Base-by-base conservation (phyloP, 2,797 vertebrate species). In the Tragopan temminckii region DNA sequence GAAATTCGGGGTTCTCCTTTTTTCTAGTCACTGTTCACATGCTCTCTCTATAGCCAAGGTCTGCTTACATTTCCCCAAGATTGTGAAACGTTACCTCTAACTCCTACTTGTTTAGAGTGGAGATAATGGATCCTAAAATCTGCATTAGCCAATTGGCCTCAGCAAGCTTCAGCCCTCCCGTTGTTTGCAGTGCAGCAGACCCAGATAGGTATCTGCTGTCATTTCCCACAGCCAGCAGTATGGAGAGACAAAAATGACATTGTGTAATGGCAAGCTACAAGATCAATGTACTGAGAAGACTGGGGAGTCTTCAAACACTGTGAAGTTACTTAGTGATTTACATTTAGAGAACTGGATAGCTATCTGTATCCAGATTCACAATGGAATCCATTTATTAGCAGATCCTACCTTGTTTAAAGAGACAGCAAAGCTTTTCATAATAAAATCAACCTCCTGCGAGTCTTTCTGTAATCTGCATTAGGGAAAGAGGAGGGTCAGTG, bases 1-100 rank as follows among this genome's bases (percentile, higher is more conserved):
- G 84, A 82, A 91, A 75, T 64, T 19, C 62, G 85, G 85, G 70
- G n/a, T 95, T 94, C 53, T 86, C 88, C 84, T 87, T 95, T 52
- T 94, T 67, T 66, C 48, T 61, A 33, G n/a, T 55, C 42, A 63
- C 29, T 16, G 55, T 27, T 88, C 1, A 38, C 31, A 79, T 0
- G 0, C 25, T 25, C 16, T 24, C 40, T 80, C 31, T n/a, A 17
- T 71, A 35, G 85, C 63, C 84, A 87, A 76, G 80, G 88, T 84
- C 53, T 68, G 40, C 46, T 91, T 64, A 0, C 35, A 27, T 71
- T 96, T 94, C 75, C 25, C 27, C 0, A 2, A 87, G 80, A 80
- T 24, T 36, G 38, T 52, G n/a, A 63, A 40, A 8, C 1, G 4
- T 19, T 40, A 19, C 6, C 17, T 87, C 9, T 29, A 29, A 52